A percentile compares a stretch with the other conserved stretches of the same genome.
phyloP scores from a whole-genome alignment of 2,797 vertebrate genomes.

The Neosalanx taihuensis region DNA sequence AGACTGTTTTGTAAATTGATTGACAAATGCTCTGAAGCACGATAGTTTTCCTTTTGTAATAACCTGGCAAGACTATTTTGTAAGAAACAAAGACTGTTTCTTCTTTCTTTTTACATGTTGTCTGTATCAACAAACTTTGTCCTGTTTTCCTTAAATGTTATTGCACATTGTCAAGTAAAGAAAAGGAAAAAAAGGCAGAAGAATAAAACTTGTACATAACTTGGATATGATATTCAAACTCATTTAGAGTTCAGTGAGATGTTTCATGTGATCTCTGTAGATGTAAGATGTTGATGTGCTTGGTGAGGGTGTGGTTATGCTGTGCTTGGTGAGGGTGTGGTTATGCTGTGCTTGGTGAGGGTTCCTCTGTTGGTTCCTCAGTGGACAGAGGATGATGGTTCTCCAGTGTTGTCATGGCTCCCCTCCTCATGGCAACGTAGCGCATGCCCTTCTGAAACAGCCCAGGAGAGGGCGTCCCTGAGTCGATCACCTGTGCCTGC shows the following conservation, averaged over 20 bases:
- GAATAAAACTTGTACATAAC: no score
- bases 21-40: slow-evolving; percentile 8
- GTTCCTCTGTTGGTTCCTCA: background rate
- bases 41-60: background rate
- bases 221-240: no score
- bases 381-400: no score
- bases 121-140: no score
- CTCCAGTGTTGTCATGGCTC: no score
- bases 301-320: background rate
- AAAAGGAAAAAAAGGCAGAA: no score
- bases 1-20: slow-evolving; percentile 29
- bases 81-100: no score
- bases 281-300: background rate
- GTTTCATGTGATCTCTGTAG: background rate
- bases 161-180: no score
- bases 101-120: no score
- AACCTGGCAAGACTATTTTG: no score
- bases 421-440: background rate
- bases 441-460: slow-evolving; percentile 12
- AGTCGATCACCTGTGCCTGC: slow-evolving; percentile 11
- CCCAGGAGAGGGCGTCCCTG: background rate
- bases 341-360: no score
- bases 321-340: background rate
- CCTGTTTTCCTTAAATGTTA: no score
- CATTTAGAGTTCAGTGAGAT: background rate